phyloP scores from a whole-genome alignment of 2,888 invertebrate species.

The Lithosia quadra region DNA sequence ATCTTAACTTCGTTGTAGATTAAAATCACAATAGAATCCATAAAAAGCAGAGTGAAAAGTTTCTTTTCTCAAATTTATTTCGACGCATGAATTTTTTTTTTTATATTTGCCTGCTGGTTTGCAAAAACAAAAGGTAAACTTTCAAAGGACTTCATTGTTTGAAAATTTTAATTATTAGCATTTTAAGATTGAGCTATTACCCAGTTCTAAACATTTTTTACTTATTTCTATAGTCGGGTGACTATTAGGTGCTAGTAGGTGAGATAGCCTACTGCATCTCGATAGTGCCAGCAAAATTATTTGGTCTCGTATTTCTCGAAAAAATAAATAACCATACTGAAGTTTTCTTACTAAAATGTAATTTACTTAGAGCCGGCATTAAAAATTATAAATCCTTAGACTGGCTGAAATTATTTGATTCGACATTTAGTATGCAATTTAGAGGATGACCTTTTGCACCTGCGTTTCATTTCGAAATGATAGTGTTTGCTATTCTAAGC shows the following conservation, averaged over 20 bases:
- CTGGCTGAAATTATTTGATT: background rate
- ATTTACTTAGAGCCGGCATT: background rate
- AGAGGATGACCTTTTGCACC: background rate
- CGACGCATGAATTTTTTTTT: background rate
- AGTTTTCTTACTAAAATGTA: background rate
- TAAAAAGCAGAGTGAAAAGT: background rate
- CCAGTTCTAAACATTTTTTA: background rate
- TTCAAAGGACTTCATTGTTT: background rate
- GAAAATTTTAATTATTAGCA: background rate
- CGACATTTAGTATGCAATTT: background rate
- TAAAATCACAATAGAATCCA: background rate
- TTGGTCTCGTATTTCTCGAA: too few species aligned
- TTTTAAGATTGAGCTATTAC: background rate
- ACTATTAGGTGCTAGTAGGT: too few species aligned
- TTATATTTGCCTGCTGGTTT: background rate
- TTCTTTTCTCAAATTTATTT: background rate
- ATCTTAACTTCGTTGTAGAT: background rate
- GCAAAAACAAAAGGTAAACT: background rate
- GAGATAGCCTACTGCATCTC: background rate
- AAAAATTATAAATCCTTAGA: background rate
- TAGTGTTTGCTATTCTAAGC: background rate
- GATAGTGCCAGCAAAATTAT: background rate
- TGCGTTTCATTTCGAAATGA: background rate
- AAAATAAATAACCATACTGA: too few species aligned
- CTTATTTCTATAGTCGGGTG: too few species aligned